Evolutionary conservation across 2,113 vertebrate genomes (phyloP), one percentile per base, ranked within the genome.

Genomic region (Theristicus caerulescens): DNA sequence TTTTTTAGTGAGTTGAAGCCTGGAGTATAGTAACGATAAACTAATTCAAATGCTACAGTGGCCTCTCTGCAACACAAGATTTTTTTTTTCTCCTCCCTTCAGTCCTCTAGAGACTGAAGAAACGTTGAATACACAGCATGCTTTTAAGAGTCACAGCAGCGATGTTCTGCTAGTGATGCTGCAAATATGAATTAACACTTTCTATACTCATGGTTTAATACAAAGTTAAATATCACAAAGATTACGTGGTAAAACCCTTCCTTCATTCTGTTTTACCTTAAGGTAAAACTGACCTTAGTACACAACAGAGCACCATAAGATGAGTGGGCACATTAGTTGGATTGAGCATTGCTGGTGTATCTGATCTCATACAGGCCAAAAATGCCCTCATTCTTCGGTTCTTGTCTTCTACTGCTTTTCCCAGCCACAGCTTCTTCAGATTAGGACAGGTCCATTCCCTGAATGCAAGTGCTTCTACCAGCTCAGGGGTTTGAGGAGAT

Each of bases 381-480:
- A 99, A 99, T 1, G 99, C 99, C 88, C 99, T 98, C 99, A 99
- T 99, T 91, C 99, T 97, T 71, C 99, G 98, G 97, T 99, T 99
- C 98, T 99, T 99, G 97, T 99, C 99, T 93, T 99, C 99, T 52
- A 99, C 98, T 0, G 99, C 99, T 97, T 99, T 99, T 76, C 99
- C 99, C 96, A 99, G 96, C 99, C 99, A 99, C 76, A 99, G 98
- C 87, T 99, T 98, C 98, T 99, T 99, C 96, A 99, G 98, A 91
- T 99, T 99, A 59, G 99, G 99, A 86, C 99, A 99, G 49, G 99
- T 99, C 99, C 99, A 99, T 95, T 99, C 99, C 93, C 99, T 98
- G 97, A 99, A 99, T 14, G 99, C 98, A 19, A 99, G 98, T 4
- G 99, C 99, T 98, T 99, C 99, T 91, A 99, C 99, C 95, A 99